Percentiles rank a stretch among this genome's conserved stretches.
Conservation (phyloP, 1,140 invertebrate genomes). For the Diploscapter pachys region DNA sequence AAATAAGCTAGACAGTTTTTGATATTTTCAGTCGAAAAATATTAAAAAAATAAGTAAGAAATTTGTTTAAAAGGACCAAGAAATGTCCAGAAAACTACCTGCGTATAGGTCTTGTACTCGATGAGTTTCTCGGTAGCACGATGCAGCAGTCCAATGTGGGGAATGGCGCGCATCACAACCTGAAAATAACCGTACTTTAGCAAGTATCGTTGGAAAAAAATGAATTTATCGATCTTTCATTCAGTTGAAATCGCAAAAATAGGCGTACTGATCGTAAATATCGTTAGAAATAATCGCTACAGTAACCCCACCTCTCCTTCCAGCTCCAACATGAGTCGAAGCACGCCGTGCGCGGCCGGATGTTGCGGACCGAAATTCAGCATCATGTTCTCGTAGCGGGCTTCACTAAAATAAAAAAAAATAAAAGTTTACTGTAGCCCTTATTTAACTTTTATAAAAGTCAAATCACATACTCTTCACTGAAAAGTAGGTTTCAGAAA, state of each 20-base stretch:
- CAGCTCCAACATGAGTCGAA: constrained; percentile 84
- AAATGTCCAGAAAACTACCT: constrained; percentile 58
- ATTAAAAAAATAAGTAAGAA: too few species aligned
- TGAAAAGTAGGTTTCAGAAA: constrained; percentile 25
- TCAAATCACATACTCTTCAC: constrained; percentile 32
- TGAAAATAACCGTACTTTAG: constrained; percentile 64
- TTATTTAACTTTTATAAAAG: constrained; percentile 15
- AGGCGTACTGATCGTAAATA: too few species aligned
- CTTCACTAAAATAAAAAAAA: constrained; percentile 32
- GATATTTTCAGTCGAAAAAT: too few species aligned
- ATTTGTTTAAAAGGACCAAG: not conserved
- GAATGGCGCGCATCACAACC: constrained; percentile 76
- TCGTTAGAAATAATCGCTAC: not conserved
- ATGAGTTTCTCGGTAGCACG: constrained; percentile 96
- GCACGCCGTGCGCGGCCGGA: constrained; percentile 94
- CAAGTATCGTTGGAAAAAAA: not conserved
- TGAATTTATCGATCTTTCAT: not conserved
- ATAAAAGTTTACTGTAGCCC: not conserved
- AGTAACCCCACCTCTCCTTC: constrained; percentile 76
- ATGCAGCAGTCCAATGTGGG: constrained; percentile 92
- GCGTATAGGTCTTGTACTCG: constrained; percentile 95
- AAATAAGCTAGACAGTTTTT: too few species aligned
- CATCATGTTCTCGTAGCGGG: constrained; percentile 64
- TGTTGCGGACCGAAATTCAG: constrained; percentile 97
- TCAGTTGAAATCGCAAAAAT: too few species aligned